Percentiles rank a stretch among this genome's conserved stretches.
These are phyloP conservation scores for Melitaea athalia DNA, from an alignment of 2,888 invertebrate genomes.

Conservation along the genomic window DNA sequence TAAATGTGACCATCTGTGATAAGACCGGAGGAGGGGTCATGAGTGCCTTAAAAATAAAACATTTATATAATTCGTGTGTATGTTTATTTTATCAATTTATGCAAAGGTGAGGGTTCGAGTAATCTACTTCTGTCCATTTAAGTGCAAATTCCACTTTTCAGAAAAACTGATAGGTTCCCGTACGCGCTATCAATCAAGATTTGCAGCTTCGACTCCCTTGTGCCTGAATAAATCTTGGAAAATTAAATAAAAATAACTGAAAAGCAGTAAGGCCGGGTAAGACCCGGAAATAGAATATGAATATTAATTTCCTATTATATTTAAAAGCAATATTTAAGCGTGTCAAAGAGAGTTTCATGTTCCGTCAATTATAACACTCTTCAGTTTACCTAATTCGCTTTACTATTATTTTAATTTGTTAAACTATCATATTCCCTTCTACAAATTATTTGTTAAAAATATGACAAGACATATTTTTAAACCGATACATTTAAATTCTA, in stretches of 20 bases:
- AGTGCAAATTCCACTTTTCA: slow-evolving; percentile 64
- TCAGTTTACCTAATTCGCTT: no score
- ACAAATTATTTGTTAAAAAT: no score
- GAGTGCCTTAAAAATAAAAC: neutral
- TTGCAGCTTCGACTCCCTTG: slow-evolving; percentile 62
- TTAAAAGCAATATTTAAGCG: neutral
- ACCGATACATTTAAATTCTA: no score
- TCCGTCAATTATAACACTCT: no score
- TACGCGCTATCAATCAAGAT: slow-evolving; percentile 75
- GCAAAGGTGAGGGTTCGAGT: slow-evolving; percentile 20
- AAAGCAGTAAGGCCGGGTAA: slow-evolving; percentile 21
- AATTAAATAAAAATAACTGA: slow-evolving; percentile 70
- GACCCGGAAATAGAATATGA: slow-evolving; percentile 1
- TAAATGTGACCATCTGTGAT: no score
- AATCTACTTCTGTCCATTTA: slow-evolving; percentile 52
- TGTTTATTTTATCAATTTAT: slow-evolving; percentile 10
- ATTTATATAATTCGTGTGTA: no score
- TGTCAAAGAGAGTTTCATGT: neutral
- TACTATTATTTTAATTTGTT: no score
- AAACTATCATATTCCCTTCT: no score
- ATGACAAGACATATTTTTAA: no score
- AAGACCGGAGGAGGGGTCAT: no score
- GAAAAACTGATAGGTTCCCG: slow-evolving; percentile 66
- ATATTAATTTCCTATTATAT: neutral
- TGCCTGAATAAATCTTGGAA: slow-evolving; percentile 59